Percentiles rank a stretch among this genome's conserved stretches.
Conservation (phyloP, 2,797 vertebrate genomes). For the Buceros bicornis region DNA sequence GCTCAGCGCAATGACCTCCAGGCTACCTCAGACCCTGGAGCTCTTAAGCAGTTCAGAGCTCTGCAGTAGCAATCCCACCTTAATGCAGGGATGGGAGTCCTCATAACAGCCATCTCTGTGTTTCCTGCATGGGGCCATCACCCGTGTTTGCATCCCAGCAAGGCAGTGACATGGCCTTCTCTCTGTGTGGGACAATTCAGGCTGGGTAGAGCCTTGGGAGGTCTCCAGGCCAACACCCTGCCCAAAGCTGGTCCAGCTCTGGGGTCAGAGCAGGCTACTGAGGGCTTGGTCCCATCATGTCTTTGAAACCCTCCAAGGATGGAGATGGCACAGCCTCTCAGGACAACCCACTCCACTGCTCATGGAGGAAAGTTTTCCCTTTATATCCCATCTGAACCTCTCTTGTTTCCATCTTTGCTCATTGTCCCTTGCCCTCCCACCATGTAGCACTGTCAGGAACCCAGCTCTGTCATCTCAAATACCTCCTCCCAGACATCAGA, state of each 20-base stretch:
- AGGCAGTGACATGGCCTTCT: neutral
- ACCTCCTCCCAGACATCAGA: neutral
- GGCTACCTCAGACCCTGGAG: neutral
- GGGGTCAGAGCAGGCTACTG: neutral
- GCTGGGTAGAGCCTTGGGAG: neutral
- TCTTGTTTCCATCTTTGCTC: neutral
- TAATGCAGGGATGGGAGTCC: neutral
- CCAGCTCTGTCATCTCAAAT: neutral
- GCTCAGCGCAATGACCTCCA: neutral
- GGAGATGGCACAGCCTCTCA: neutral
- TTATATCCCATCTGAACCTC: neutral
- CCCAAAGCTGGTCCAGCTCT: neutral
- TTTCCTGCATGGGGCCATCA: fast-evolving
- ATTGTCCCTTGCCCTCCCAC: fast-evolving
- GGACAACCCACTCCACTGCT: neutral
- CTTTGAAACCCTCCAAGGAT: neutral
- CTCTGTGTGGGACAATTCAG: neutral
- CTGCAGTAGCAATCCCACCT: neutral
- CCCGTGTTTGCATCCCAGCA: fast-evolving
- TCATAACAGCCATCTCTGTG: fast-evolving
- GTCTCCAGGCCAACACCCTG: neutral
- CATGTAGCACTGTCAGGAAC: neutral
- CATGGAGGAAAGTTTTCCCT: neutral
- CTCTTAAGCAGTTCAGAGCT: neutral
- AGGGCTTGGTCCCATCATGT: neutral